Evolutionary conservation across 2,797 vertebrate genomes (phyloP), one percentile per base, ranked within the genome.

Genomic region (Eleutherodactylus coqui): DNA sequence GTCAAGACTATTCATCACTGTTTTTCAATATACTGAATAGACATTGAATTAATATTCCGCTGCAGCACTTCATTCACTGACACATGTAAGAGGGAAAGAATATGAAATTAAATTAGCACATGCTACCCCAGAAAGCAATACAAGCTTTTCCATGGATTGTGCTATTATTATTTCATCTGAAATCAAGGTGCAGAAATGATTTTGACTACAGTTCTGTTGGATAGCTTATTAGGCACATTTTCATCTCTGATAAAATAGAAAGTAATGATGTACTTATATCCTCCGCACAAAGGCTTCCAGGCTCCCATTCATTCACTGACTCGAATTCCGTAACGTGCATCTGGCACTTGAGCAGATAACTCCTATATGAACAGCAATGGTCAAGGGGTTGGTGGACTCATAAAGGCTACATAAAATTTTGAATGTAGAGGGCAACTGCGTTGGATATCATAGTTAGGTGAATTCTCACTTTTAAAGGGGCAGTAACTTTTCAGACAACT

Each of bases 1-100:
- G 86, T 87, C 82, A 84, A 79, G 53, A 49, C 75, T 83, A 87
- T 87, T 87, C 82, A 87, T 87, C 86, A 87, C 86, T 49, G 76
- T 84, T 79, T 87, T 87, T 87, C 86, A 87, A 87, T 87, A 87
- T 69, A 84, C 49, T 75, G 53, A 83, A 87, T 49, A 87, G 86
- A 87, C 67, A 84, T 73, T 41, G 76, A 84, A 87, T 87, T 87
- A 87, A 87, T 87, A 87, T 87, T 83, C 86, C 27, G 2, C 7
- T 41, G 64, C 27, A 62, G 76, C 55, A 75, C 51, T 79, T 67
- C 80, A 82, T 84, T 84, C 67, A 72, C 75, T 84, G 82, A 83
- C 86, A 87, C 64, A 73, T 83, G 81, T 83, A 83, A 79, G 78
- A 72, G 47, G 81, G 58, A 79, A 43, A 83, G 72, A 82, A 82